Conservation (phyloP, 1,140 invertebrate genomes). For the Protaetia brevitarsis region DNA sequence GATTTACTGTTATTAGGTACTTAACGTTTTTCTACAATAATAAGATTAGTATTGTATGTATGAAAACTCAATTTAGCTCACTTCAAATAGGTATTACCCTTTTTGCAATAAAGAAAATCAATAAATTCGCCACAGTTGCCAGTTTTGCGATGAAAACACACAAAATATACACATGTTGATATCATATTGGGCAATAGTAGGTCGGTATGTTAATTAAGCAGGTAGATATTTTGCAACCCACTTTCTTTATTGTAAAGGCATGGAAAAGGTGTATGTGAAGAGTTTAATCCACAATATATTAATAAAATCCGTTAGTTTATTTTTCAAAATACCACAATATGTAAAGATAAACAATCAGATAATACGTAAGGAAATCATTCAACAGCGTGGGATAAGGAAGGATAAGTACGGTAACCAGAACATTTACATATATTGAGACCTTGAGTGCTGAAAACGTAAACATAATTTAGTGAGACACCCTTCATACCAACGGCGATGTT, state of each 20-base stretch:
- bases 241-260: not conserved
- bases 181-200: not conserved
- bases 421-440: no score
- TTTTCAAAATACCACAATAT: no score
- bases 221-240: slow-evolving; percentile 6
- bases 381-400: no score
- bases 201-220: not conserved
- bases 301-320: no score
- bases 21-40: not conserved
- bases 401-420: no score
- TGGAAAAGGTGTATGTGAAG: not conserved
- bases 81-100: no score
- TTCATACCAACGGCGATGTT: not conserved
- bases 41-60: not conserved
- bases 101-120: not conserved
- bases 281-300: no score
- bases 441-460: slow-evolving; percentile 8
- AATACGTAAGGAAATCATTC: no score
- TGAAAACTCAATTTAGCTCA: not conserved
- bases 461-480: not conserved
- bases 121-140: not conserved
- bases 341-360: no score
- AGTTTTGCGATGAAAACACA: not conserved
- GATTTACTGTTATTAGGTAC: no score
- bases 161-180: not conserved